Conservation (phyloP, 2,797 vertebrate species). For the Pygocentrus nattereri region DNA sequence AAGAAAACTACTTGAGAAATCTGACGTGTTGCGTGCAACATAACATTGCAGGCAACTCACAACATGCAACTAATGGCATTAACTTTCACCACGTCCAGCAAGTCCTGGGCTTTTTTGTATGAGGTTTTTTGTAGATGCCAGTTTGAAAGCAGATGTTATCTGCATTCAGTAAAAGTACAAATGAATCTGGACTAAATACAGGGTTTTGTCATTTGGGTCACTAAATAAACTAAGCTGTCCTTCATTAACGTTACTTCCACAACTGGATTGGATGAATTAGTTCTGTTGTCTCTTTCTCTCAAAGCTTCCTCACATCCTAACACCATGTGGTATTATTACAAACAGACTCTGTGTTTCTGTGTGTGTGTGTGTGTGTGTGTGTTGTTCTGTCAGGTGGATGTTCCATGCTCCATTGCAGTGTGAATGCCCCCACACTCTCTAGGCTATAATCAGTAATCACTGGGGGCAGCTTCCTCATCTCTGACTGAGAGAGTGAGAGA, state of each 20-base stretch:
- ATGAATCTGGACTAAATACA: not conserved
- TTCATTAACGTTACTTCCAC: no score
- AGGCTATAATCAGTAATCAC: constrained; percentile 54
- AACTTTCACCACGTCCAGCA: no score
- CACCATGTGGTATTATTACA: constrained; percentile 2
- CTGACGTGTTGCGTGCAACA: no score
- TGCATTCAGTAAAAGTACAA: no score
- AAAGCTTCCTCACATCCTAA: constrained; percentile 31
- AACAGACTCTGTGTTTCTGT: not conserved
- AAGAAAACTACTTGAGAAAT: no score
- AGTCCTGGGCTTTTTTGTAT: no score
- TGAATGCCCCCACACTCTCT: constrained; percentile 17
- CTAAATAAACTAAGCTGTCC: no score
- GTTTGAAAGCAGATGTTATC: no score
- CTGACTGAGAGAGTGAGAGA: not conserved
- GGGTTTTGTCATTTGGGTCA: not conserved
- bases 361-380: constrained; percentile 15
- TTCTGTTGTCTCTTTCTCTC: constrained; percentile 8
- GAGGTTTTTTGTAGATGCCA: no score
- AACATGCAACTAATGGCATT: no score
- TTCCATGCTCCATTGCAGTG: constrained; percentile 1
- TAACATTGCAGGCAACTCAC: no score
- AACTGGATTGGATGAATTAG: constrained; percentile 8
- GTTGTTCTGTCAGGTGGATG: not conserved
- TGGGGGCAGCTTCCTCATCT: constrained; percentile 29